Conservation (phyloP, 37 sponge, comb jelly and placozoan genomes). For the Cliona cf. orientalis region DNA sequence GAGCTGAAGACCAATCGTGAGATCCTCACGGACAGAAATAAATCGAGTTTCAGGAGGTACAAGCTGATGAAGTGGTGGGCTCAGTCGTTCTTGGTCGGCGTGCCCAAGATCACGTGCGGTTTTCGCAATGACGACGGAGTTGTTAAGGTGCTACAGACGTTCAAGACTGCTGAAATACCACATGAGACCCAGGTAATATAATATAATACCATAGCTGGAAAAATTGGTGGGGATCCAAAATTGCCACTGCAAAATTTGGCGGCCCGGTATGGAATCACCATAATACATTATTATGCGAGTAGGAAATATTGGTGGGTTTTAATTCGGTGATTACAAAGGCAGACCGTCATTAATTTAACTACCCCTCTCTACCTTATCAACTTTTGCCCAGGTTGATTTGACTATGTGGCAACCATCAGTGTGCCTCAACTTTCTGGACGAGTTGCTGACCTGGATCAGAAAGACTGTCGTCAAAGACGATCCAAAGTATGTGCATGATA, state of each 20-base stretch:
- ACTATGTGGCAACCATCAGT: conserved; percentile 82
- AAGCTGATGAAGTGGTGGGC: conserved; percentile 92
- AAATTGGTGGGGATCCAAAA: no score
- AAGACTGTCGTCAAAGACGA: conserved; percentile 60
- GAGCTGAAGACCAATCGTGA: conserved; percentile 84
- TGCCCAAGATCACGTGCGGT: conserved; percentile 86
- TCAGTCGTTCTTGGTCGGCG: conserved; percentile 85
- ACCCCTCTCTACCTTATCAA: not conserved
- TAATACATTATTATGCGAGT: no score
- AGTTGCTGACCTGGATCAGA: conserved; percentile 83
- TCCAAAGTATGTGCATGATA: conserved; percentile 32
- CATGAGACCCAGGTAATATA: conserved; percentile 74
- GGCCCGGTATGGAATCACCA: no score
- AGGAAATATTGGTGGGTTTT: not conserved
- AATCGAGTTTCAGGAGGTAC: conserved; percentile 72
- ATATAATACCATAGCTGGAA: no score
- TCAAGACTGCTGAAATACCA: conserved; percentile 78
- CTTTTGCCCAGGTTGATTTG: conserved; percentile 30
- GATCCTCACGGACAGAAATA: conserved; percentile 79
- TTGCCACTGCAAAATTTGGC: no score
- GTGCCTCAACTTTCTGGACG: conserved; percentile 83
- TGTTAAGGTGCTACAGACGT: conserved; percentile 63
- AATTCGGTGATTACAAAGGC: not conserved
- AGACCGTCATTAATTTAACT: not conserved
- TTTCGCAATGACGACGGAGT: conserved; percentile 87